Percentiles rank a stretch among this genome's conserved stretches.
phyloP scores from a whole-genome alignment of 2,888 invertebrate species.

The Rhaphigaster nebulosa region DNA sequence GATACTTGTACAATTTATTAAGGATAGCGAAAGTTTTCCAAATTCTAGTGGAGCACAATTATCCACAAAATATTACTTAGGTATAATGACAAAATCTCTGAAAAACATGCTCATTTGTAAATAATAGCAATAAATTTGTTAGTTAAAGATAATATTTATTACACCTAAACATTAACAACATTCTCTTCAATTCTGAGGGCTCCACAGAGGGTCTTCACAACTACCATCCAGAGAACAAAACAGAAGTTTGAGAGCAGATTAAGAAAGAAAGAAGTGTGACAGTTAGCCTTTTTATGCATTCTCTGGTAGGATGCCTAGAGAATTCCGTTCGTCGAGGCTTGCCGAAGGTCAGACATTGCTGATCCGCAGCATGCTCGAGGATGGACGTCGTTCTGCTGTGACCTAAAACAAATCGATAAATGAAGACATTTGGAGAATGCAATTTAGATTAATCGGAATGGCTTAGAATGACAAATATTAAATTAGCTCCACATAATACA shows the following conservation, averaged over 20 bases:
- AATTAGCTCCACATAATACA: background rate
- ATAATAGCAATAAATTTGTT: background rate
- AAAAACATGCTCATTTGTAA: background rate
- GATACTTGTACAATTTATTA: conserved; percentile 11
- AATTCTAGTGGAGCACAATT: background rate
- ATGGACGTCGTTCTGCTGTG: conserved; percentile 66
- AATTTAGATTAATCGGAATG: background rate
- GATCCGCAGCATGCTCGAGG: conserved; percentile 66
- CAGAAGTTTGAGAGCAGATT: background rate
- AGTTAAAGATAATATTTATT: conserved; percentile 1
- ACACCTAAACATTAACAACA: background rate
- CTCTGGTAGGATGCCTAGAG: conserved; percentile 55
- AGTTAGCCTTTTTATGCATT: conserved; percentile 46
- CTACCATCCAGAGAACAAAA: background rate
- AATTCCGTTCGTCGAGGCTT: conserved; percentile 58
- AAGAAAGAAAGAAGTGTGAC: background rate
- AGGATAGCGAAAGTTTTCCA: background rate
- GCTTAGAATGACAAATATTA: background rate
- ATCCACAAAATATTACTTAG: background rate
- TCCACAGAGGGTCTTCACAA: background rate
- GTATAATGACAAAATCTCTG: background rate
- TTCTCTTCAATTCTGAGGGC: background rate
- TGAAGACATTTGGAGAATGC: background rate
- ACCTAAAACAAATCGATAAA: conserved; percentile 63
- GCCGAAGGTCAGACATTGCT: conserved; percentile 65